A percentile compares a stretch with the other conserved stretches of the same genome.
These are phyloP conservation scores for Therioaphis trifolii DNA, from an alignment of 2,888 invertebrate genomes.

Conservation along the genomic window DNA sequence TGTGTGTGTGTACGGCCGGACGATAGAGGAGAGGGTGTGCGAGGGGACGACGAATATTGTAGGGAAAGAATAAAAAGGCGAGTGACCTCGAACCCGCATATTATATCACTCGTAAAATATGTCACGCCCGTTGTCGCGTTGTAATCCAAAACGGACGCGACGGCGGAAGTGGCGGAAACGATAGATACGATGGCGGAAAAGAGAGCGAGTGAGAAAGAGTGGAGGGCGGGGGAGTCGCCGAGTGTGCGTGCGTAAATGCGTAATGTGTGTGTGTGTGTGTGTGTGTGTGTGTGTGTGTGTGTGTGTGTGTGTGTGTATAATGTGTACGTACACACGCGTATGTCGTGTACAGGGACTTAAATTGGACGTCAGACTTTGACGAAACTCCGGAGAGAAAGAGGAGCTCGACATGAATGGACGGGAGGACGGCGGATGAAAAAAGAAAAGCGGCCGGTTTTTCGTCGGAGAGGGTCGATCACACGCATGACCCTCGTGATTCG, in stretches of 20 bases:
- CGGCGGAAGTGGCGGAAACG: too few relatives aligned
- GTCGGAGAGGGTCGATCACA: constrained; percentile 40
- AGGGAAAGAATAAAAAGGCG: background rate
- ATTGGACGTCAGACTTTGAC: constrained; percentile 35
- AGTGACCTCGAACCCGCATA: background rate
- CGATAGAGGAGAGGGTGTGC: too few relatives aligned
- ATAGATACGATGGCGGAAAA: too few relatives aligned
- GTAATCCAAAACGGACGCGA: constrained; percentile 32
- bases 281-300: too few relatives aligned
- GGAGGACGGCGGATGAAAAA: background rate
- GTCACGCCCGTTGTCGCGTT: constrained; percentile 15
- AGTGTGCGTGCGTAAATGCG: background rate
- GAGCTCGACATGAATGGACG: too few relatives aligned
- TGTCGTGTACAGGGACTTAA: constrained; percentile 13
- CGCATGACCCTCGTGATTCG: constrained; percentile 47
- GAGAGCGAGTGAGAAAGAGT: too few relatives aligned
- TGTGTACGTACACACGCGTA: background rate
- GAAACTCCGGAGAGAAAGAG: background rate
- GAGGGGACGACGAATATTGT: background rate
- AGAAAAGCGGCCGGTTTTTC: background rate
- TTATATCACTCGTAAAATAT: constrained; percentile 28
- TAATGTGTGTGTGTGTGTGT: too few relatives aligned
- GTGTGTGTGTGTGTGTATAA: too few relatives aligned
- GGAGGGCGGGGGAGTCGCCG: background rate
- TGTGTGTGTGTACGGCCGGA: too few relatives aligned